These are phyloP conservation scores for Neotoxoptera formosana DNA, from an alignment of 1,140 invertebrate genomes.

Conservation along the genomic window DNA sequence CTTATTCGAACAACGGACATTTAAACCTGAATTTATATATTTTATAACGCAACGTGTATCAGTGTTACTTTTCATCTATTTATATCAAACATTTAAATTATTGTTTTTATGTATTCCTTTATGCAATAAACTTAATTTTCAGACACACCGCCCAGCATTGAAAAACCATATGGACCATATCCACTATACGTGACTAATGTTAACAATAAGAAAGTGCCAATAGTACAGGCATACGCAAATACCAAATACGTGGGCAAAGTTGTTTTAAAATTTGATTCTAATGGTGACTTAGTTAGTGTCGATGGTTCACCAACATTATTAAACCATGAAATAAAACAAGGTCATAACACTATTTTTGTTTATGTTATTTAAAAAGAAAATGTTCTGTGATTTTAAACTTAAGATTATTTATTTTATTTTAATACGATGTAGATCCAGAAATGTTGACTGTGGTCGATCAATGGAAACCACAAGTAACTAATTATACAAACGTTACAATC, in stretches of 20 bases:
- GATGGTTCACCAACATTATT: slow-evolving; percentile 83
- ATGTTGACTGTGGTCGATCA: slow-evolving; percentile 62
- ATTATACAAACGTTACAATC: slow-evolving; percentile 64
- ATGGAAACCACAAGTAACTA: slow-evolving; percentile 71
- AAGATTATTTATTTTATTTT: background rate
- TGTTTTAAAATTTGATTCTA: slow-evolving; percentile 73
- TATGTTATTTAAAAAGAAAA: background rate
- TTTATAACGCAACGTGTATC: too few relatives aligned
- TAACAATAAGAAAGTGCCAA: slow-evolving; percentile 77
- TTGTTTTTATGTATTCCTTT: background rate
- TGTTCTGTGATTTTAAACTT: background rate
- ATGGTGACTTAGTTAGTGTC: slow-evolving; percentile 75
- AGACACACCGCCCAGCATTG: slow-evolving; percentile 71
- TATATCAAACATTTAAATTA: background rate
- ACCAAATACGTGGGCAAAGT: slow-evolving; percentile 90
- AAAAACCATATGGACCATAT: slow-evolving; percentile 77
- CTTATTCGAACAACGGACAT: too few relatives aligned
- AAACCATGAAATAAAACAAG: slow-evolving; percentile 63
- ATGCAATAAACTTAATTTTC: background rate
- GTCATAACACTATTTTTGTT: background rate
- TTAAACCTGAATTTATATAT: too few relatives aligned
- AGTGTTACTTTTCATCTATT: too few relatives aligned
- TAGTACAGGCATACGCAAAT: slow-evolving; percentile 90
- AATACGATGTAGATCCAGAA: background rate
- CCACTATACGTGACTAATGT: slow-evolving; percentile 76